Conservation (phyloP, 2,113 vertebrate species). For the Malurus alboscapulatus region DNA sequence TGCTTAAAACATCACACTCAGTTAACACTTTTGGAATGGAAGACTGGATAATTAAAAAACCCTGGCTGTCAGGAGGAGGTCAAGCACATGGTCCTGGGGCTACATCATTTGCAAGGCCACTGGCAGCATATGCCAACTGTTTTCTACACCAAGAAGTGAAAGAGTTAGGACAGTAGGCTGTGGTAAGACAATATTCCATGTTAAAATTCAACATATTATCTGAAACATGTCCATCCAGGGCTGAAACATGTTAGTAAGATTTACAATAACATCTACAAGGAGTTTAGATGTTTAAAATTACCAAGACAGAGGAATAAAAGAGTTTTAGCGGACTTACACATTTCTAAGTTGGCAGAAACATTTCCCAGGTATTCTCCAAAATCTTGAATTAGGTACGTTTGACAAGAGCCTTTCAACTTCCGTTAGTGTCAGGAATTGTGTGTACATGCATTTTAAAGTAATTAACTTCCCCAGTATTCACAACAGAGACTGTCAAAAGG, state of each 20-base stretch:
- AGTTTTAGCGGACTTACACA: neutral
- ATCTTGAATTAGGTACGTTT: neutral
- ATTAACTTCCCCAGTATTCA: neutral
- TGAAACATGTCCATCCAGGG: neutral
- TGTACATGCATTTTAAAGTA: neutral
- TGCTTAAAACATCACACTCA: neutral
- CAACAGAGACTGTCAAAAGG: neutral
- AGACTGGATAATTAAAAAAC: neutral
- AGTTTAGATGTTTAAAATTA: neutral
- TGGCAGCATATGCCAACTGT: neutral
- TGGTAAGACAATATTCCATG: neutral
- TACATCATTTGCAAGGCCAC: accelerated
- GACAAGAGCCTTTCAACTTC: neutral
- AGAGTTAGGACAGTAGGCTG: neutral
- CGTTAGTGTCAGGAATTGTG: neutral
- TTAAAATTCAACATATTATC: neutral
- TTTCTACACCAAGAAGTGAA: neutral
- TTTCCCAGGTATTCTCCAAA: neutral
- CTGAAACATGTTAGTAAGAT: neutral
- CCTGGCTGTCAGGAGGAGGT: neutral
- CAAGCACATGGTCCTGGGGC: neutral
- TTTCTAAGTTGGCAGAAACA: neutral
- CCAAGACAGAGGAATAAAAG: neutral
- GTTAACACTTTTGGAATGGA: neutral
- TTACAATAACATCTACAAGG: neutral